Evolutionary conservation across 2,888 invertebrate species (phyloP).

Genomic region (Caenorhabditis japonica): DNA sequence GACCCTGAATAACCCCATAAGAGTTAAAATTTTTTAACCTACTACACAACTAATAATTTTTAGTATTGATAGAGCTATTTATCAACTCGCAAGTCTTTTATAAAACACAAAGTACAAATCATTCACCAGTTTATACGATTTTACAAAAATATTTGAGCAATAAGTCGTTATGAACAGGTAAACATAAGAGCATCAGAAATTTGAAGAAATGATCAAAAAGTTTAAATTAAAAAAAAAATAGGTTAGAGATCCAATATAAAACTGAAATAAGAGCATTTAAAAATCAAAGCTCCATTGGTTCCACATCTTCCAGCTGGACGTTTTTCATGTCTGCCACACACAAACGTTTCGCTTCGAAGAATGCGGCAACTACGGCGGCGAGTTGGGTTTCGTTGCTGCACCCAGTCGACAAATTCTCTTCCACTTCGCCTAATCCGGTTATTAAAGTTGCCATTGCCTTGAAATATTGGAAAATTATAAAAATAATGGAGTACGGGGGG

Average conservation of each 20-base stretch:
- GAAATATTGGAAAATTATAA: too few species aligned
- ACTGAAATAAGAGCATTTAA: neutral
- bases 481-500: too few species aligned
- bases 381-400: conserved; percentile 85
- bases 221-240: neutral
- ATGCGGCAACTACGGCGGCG: conserved; percentile 89
- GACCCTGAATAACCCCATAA: too few species aligned
- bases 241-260: conserved; percentile 3
- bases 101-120: too few species aligned
- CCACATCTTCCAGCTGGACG: neutral
- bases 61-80: too few species aligned
- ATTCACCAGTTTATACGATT: too few species aligned
- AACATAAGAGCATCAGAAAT: too few species aligned
- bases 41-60: too few species aligned
- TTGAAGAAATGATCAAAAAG: neutral
- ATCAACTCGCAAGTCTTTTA: too few species aligned
- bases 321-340: conserved; percentile 17
- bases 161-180: too few species aligned
- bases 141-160: too few species aligned
- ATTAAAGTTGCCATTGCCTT: conserved; percentile 13
- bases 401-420: conserved; percentile 44
- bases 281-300: conserved; percentile 6
- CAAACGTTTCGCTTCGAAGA: conserved; percentile 80
- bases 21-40: too few species aligned
- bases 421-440: conserved; percentile 43